These are phyloP conservation scores for Stigmatopora nigra DNA, from an alignment of 2,113 vertebrate genomes.

Conservation along the genomic window DNA sequence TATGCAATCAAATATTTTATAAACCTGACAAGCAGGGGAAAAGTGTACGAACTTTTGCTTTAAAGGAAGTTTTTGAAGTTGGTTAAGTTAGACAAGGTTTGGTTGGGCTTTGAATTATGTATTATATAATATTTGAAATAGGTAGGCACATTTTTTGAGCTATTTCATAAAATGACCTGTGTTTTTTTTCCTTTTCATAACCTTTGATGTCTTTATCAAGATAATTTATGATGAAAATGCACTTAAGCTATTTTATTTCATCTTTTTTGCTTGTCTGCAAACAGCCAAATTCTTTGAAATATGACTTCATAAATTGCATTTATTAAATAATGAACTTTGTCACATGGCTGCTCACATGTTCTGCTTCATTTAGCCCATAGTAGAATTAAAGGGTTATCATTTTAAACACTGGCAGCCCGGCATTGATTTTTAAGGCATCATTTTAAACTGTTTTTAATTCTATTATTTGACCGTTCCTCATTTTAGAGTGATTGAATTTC, in stretches of 20 bases:
- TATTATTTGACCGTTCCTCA: constrained; percentile 56
- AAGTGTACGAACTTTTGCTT: constrained; percentile 9
- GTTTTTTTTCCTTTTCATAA: no score
- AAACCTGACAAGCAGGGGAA: constrained; percentile 18
- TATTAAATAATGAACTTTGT: no score
- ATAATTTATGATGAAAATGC: no score
- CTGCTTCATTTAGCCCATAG: constrained; percentile 10
- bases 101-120: constrained; percentile 13
- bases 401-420: constrained; percentile 17
- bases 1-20: constrained; percentile 24
- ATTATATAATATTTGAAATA: background rate
- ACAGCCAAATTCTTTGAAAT: no score
- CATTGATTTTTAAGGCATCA: constrained; percentile 24
- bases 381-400: constrained; percentile 36
- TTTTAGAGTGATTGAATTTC: constrained; percentile 25
- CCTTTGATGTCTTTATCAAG: no score
- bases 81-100: constrained; percentile 15
- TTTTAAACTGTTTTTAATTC: constrained; percentile 45
- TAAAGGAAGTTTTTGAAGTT: constrained; percentile 30
- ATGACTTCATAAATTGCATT: no score
- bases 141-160: no score
- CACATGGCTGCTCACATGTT: constrained; percentile 4
- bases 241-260: no score
- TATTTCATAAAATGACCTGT: no score
- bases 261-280: no score